Conservation (phyloP, 23 tunicate species). For the Styela plicata region DNA sequence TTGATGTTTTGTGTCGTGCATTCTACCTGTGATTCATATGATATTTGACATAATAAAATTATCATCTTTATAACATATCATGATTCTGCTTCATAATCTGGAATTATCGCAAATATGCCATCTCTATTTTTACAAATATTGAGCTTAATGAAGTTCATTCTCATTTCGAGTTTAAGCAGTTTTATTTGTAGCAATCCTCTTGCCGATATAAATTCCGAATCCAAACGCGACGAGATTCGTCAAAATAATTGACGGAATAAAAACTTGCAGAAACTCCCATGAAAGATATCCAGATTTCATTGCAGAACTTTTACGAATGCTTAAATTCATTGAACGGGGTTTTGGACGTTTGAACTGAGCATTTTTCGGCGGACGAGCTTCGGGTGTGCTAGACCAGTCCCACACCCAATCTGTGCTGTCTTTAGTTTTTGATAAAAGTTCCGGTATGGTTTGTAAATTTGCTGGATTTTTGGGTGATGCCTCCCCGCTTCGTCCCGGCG, state of each 20-base stretch:
- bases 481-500: not conserved
- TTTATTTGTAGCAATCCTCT: not conserved
- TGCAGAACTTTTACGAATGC: conserved; percentile 52
- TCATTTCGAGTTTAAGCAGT: not conserved
- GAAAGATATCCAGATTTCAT: conserved; percentile 64
- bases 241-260: conserved; percentile 62
- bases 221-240: conserved; percentile 61
- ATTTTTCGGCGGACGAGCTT: conserved; percentile 37
- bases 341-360: conserved; percentile 32
- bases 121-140: too few relatives aligned
- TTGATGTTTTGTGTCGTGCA: too few relatives aligned
- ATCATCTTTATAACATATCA: too few relatives aligned
- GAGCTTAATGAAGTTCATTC: too few relatives aligned
- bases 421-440: conserved; percentile 12
- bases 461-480: conserved; percentile 7
- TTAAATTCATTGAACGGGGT: conserved; percentile 39
- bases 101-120: too few relatives aligned
- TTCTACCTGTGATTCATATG: too few relatives aligned
- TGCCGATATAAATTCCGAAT: conserved; percentile 28
- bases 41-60: too few relatives aligned
- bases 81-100: too few relatives aligned
- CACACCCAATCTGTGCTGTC: conserved; percentile 59
- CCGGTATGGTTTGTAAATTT: not conserved
- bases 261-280: conserved; percentile 62
- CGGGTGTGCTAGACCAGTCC: conserved; percentile 78